phyloP scores from a whole-genome alignment of 92 coral and sea anemone species.

The Phenganax marumi region DNA sequence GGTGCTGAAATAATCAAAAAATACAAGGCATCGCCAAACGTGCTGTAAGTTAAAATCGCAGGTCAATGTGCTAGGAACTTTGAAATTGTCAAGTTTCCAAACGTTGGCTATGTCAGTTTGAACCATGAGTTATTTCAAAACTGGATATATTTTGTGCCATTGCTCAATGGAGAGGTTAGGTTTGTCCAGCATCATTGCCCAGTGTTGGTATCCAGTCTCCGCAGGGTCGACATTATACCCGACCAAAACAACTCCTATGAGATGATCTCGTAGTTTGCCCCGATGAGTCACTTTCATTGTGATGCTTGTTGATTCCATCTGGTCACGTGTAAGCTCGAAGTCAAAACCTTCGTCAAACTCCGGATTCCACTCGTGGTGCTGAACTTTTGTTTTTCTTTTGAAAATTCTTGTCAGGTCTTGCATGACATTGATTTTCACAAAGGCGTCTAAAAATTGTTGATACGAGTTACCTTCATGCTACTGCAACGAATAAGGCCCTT shows the following conservation, averaged over 20 bases:
- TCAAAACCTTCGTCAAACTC: constrained; percentile 71
- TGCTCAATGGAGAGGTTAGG: constrained; percentile 83
- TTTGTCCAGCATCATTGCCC: constrained; percentile 87
- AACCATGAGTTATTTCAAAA: constrained; percentile 8
- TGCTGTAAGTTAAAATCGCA: too few relatives aligned
- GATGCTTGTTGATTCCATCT: constrained; percentile 72
- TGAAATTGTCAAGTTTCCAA: too few relatives aligned
- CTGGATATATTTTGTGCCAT: constrained; percentile 74
- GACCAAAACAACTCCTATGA: constrained; percentile 72
- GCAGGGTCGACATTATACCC: constrained; percentile 72
- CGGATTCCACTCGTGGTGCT: constrained; percentile 64
- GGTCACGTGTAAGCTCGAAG: constrained; percentile 77
- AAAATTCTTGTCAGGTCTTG: constrained; percentile 59
- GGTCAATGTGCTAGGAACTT: too few relatives aligned
- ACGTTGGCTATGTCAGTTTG: neutral
- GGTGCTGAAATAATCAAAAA: too few relatives aligned
- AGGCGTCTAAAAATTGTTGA: constrained; percentile 63
- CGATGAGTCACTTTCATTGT: constrained; percentile 79
- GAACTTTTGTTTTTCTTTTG: constrained; percentile 68
- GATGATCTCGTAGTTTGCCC: constrained; percentile 64
- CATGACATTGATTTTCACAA: constrained; percentile 74
- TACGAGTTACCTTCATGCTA: neutral
- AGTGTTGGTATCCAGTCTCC: constrained; percentile 89
- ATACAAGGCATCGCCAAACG: too few relatives aligned
- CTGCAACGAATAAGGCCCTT: too few relatives aligned